Evolutionary conservation across 1,140 invertebrate genomes (phyloP).

Genomic region (Drosophila virilis): DNA sequence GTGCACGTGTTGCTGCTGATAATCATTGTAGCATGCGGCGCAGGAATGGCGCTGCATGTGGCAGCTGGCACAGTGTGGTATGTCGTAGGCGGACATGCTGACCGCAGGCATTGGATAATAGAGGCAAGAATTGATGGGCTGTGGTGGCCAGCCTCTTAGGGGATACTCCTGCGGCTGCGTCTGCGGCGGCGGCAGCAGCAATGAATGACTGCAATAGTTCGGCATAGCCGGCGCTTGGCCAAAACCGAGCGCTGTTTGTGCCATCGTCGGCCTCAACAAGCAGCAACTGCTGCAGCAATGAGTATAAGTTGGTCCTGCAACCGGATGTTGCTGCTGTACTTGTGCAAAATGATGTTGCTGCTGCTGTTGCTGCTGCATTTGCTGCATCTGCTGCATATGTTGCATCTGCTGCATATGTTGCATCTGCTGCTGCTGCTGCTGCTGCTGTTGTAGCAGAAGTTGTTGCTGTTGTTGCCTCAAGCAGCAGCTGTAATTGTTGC

Average conservation of each 20-base stretch:
- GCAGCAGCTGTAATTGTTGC: conserved; percentile 1
- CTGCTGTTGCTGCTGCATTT: conserved; percentile 8
- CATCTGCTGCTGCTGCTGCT: conserved; percentile 5
- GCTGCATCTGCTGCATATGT: not conserved
- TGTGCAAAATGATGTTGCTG: not conserved
- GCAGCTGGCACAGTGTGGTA: conserved; percentile 13
- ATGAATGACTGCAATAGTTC: not conserved
- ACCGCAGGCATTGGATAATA: conserved; percentile 13
- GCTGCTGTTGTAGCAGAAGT: not conserved
- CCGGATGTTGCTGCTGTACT: not conserved
- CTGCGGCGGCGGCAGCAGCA: conserved; percentile 7
- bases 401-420: conserved; percentile 5
- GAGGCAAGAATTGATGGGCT: conserved; percentile 1
- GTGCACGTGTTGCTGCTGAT: conserved; percentile 1
- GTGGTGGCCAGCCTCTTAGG: not conserved
- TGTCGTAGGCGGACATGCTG: conserved; percentile 3
- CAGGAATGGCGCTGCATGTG: conserved; percentile 4
- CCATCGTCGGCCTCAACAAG: conserved; percentile 3
- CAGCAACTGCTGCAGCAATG: conserved; percentile 34
- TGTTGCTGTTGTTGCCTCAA: not conserved
- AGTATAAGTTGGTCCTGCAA: not conserved
- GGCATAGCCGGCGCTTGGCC: not conserved
- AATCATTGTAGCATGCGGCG: not conserved
- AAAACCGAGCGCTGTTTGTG: conserved; percentile 9
- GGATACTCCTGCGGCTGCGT: conserved; percentile 8